Evolutionary conservation across 2,888 invertebrate species (phyloP), one percentile per base, ranked within the genome.

Genomic region (Volucella bombylans): DNA sequence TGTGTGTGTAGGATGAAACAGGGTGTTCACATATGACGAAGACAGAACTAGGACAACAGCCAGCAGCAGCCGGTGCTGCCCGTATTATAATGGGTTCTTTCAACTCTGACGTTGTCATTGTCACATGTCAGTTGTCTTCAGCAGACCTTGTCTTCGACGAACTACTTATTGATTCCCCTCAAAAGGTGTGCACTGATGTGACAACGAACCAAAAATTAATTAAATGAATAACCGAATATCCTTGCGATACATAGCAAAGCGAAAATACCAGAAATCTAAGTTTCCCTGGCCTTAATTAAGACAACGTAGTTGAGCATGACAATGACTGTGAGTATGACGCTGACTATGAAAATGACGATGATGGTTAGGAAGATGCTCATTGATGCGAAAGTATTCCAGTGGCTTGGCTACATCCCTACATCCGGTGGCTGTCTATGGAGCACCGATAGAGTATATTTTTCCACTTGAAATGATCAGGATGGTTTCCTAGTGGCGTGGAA

Each of bases 31-130:
- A 8, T 39, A 12, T 11, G 50, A 10, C 8, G 47, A 39, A 8
- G 14, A 41, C 52, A 49, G 54, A 67, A 39, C 11, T 31, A 61
- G 55, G 67, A 72, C 67, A 72, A 61, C 23, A 59, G 8, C 18
- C 55, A 69, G 55, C 55, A 55, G 31, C 31, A 15, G 50, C 45
- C 49, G 78, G 72, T 49, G 54, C 61, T 49, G 15, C 2, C 50
- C 31, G 9, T 38, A 12, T 67, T 67, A 82, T 31, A 31, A 31
- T 82, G 72, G 79, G 78, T 68, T 79, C 68, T 57, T 82, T 82
- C 78, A 82, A 82, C 82, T 79, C 47, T 61, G 15, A 49, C 57
- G n/a, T 14, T 39, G 8, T 15, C 8, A n/a, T n/a, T 41, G 64
- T 15, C 64, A 6, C 31, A 31, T 52, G 18, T 15, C 18, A 57